phyloP scores from a whole-genome alignment of 1,140 invertebrate species.

The Drosophila bocki region DNA sequence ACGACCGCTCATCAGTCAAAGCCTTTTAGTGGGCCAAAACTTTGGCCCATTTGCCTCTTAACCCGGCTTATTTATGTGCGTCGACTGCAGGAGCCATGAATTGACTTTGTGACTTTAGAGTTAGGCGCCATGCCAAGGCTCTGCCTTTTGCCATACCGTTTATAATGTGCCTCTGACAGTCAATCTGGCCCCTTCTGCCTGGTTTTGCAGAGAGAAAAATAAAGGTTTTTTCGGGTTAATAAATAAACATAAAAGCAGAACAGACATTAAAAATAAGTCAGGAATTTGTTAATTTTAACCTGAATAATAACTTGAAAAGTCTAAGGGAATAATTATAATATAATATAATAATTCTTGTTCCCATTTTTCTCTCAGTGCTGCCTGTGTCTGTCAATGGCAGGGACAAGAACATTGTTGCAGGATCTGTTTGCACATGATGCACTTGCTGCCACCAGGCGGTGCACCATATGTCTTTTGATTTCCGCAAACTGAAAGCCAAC shows the following conservation, averaged over 20 bases:
- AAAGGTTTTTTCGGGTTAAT: fast-evolving
- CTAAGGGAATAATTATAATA: too few species aligned
- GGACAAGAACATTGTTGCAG: conserved; percentile 57
- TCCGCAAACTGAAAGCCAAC: conserved; percentile 61
- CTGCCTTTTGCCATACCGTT: conserved; percentile 11
- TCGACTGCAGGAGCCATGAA: conserved; percentile 72
- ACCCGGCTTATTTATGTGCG: conserved; percentile 74
- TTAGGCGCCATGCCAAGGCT: conserved; percentile 45
- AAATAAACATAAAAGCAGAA: background rate
- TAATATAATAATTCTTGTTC: fast-evolving
- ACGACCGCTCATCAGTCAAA: conserved; percentile 60
- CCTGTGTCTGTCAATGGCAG: conserved; percentile 55
- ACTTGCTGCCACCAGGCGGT: conserved; percentile 55
- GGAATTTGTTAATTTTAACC: background rate
- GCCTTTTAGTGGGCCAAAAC: conserved; percentile 39
- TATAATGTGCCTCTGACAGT: conserved; percentile 46
- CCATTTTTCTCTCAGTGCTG: background rate
- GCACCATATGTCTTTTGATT: conserved; percentile 77
- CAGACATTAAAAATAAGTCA: background rate
- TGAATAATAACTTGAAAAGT: too few species aligned
- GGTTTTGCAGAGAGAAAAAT: background rate
- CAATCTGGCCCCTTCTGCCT: conserved; percentile 12
- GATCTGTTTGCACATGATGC: conserved; percentile 65
- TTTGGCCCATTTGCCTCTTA: conserved; percentile 14
- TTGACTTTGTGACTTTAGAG: conserved; percentile 68